Conservation (phyloP, 1,140 invertebrate genomes). For the Habropoda laboriosa region DNA sequence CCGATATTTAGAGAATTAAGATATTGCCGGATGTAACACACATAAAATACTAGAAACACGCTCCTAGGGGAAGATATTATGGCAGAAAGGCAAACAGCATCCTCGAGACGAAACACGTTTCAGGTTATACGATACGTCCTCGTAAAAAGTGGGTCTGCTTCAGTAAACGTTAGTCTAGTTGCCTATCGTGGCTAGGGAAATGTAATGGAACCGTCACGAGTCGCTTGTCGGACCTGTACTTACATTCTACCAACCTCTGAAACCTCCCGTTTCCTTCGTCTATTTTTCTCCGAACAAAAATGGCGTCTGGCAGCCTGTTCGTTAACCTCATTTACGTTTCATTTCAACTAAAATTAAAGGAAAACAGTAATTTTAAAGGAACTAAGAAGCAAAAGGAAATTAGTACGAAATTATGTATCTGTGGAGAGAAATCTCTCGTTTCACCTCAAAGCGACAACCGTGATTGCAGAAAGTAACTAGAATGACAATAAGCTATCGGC, state of each 20-base stretch:
- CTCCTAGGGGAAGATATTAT: not conserved
- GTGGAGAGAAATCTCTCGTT: too few species aligned
- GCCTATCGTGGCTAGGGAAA: conserved; percentile 34
- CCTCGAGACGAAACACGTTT: conserved; percentile 19
- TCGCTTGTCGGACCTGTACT: conserved; percentile 17
- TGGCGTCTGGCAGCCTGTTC: not conserved
- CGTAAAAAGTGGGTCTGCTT: conserved; percentile 34
- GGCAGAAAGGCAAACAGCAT: not conserved
- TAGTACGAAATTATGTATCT: too few species aligned
- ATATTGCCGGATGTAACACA: not conserved
- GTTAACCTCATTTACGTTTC: conserved; percentile 17
- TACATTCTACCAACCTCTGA: conserved; percentile 3
- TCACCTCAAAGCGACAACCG: too few species aligned
- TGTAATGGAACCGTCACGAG: conserved; percentile 52
- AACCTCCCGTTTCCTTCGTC: conserved; percentile 35
- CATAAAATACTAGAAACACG: not conserved
- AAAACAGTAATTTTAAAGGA: too few species aligned
- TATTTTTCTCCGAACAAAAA: not conserved
- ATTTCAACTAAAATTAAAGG: too few species aligned
- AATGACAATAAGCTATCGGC: too few species aligned
- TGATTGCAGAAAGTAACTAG: too few species aligned
- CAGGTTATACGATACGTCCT: conserved; percentile 28
- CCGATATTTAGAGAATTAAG: not conserved
- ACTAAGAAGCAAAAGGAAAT: too few species aligned
- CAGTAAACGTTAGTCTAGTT: conserved; percentile 17